These are phyloP conservation scores for Laupala kohalensis DNA, from an alignment of 1,140 invertebrate species.

Conservation along the genomic window DNA sequence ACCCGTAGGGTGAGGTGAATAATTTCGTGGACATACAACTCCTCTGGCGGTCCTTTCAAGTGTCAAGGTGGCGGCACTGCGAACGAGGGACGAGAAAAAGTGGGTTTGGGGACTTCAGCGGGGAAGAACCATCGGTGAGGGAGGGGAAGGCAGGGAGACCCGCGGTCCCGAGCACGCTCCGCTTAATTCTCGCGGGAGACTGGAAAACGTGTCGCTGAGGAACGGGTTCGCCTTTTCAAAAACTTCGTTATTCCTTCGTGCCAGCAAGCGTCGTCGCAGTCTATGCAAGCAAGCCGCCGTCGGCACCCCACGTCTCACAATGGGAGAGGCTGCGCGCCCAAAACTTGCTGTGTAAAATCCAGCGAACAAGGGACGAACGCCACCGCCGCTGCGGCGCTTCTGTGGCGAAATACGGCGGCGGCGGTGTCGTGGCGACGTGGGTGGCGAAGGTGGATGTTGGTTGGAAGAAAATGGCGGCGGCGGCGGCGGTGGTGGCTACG, in stretches of 20 bases:
- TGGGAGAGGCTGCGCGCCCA: neutral
- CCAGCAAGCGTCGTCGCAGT: too few relatives aligned
- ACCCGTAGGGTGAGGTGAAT: neutral
- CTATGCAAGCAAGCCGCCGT: too few relatives aligned
- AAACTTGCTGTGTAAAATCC: neutral
- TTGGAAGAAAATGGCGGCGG: too few relatives aligned
- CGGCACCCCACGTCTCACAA: too few relatives aligned
- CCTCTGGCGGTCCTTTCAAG: neutral
- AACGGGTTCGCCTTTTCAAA: neutral
- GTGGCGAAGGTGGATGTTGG: too few relatives aligned
- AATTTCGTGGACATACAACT: neutral
- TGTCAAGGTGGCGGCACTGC: neutral
- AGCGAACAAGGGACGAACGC: neutral
- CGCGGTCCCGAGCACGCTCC: too few relatives aligned
- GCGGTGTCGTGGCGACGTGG: too few relatives aligned
- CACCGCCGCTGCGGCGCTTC: too few relatives aligned
- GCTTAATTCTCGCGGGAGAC: neutral
- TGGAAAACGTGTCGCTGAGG: neutral
- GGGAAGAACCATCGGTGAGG: too few relatives aligned
- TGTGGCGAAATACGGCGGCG: too few relatives aligned
- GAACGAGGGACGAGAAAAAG: neutral
- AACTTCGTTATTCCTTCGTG: neutral
- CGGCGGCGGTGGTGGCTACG: too few relatives aligned
- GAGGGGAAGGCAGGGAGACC: neutral
- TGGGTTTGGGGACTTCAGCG: too few relatives aligned